phyloP scores from a whole-genome alignment of 1,140 invertebrate species.

The Papilio helenus region DNA sequence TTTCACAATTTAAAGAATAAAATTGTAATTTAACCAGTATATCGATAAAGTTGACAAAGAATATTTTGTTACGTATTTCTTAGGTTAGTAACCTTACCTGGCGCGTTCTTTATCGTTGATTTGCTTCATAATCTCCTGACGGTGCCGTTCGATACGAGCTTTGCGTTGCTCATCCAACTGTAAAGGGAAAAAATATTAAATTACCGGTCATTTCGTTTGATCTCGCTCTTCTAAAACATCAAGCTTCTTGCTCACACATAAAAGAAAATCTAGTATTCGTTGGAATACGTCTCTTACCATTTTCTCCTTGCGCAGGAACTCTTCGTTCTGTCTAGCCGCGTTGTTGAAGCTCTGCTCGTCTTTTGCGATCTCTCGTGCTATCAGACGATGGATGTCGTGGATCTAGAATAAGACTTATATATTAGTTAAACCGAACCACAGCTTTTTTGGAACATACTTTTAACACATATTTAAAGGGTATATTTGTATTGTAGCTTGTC shows the following conservation, averaged over 20 bases:
- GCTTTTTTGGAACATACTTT: too few species aligned
- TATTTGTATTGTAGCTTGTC: too few species aligned
- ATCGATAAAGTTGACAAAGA: background rate
- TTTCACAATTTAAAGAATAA: background rate
- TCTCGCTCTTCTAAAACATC: background rate
- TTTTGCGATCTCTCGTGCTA: constrained; percentile 78
- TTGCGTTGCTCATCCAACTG: constrained; percentile 76
- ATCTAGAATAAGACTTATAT: constrained; percentile 57
- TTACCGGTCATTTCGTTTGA: background rate
- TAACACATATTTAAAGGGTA: too few species aligned
- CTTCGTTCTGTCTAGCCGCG: constrained; percentile 76
- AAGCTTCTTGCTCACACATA: background rate
- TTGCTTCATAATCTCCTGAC: constrained; percentile 84
- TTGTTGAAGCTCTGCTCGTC: constrained; percentile 81
- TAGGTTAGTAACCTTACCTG: constrained; percentile 55
- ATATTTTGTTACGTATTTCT: too few species aligned
- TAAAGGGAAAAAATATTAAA: constrained; percentile 35
- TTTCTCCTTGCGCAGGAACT: constrained; percentile 77
- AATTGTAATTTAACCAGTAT: background rate
- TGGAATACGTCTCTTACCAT: constrained; percentile 52
- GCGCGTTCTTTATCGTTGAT: constrained; percentile 88
- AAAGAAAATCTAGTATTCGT: background rate
- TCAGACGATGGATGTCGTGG: constrained; percentile 76
- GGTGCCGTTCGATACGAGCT: constrained; percentile 73
- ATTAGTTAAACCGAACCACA: background rate